Conservation (phyloP, 2,113 vertebrate species). For the Nestor notabilis region DNA sequence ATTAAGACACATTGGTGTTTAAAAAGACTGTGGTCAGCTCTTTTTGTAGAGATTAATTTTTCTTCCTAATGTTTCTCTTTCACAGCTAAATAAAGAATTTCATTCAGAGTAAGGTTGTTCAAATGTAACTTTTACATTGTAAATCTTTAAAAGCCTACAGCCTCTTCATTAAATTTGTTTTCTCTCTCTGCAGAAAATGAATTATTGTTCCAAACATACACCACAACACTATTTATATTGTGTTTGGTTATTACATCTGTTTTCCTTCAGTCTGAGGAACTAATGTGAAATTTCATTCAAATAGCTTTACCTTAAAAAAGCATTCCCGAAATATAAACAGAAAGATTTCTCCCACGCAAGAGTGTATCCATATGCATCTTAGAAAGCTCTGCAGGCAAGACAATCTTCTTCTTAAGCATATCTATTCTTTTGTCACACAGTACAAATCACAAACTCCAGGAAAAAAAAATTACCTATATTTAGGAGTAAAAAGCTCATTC, state of each 20-base stretch:
- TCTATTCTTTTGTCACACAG: neutral
- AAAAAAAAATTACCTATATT: neutral
- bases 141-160: neutral
- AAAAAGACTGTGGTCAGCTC: neutral
- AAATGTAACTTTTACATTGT: neutral
- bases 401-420: neutral
- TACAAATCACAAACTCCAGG: neutral
- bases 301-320: neutral
- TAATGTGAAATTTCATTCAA: neutral
- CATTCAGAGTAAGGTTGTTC: neutral
- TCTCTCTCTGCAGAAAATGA: neutral
- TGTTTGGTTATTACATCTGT: neutral
- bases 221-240: neutral
- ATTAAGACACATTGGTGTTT: neutral
- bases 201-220: neutral
- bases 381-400: neutral
- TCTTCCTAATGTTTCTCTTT: neutral
- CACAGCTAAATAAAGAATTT: neutral
- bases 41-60: neutral
- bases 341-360: neutral
- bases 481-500: neutral
- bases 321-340: neutral
- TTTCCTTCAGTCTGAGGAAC: neutral
- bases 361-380: neutral
- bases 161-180: neutral